phyloP scores from a whole-genome alignment of 2,888 invertebrate species.

The Tenthredo mesomela region DNA sequence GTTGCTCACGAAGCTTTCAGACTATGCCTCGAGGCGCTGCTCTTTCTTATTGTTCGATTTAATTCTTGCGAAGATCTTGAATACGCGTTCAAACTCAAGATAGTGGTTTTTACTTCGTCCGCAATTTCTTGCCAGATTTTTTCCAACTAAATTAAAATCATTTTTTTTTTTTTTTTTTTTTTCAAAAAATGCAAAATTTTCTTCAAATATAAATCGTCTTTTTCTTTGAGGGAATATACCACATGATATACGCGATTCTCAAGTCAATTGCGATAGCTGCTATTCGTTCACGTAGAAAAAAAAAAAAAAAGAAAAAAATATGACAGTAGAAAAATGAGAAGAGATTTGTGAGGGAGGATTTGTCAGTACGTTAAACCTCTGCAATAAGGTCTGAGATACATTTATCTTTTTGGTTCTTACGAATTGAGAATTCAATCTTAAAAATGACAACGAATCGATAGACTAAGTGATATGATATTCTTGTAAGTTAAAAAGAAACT shows the following conservation, averaged over 20 bases:
- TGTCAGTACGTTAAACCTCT: constrained; percentile 25
- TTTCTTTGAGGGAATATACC: background rate
- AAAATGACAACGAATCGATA: background rate
- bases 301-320: background rate
- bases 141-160: background rate
- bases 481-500: no score
- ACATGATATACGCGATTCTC: background rate
- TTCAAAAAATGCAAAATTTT: background rate
- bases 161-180: background rate
- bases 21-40: constrained; percentile 20
- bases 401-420: background rate
- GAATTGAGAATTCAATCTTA: background rate
- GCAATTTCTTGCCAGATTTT: background rate
- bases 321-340: constrained; percentile 21
- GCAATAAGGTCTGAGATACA: constrained; percentile 26
- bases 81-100: background rate
- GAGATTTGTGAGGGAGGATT: constrained; percentile 28
- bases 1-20: constrained; percentile 29
- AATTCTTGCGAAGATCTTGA: constrained; percentile 19
- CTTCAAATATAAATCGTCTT: background rate
- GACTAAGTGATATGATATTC: background rate
- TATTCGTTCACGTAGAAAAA: background rate
- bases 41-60: constrained; percentile 40
- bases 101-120: background rate
- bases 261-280: background rate